Evolutionary conservation across 2,113 vertebrate genomes (phyloP), one percentile per base, ranked within the genome.

Genomic region (Struthidea cinerea): DNA sequence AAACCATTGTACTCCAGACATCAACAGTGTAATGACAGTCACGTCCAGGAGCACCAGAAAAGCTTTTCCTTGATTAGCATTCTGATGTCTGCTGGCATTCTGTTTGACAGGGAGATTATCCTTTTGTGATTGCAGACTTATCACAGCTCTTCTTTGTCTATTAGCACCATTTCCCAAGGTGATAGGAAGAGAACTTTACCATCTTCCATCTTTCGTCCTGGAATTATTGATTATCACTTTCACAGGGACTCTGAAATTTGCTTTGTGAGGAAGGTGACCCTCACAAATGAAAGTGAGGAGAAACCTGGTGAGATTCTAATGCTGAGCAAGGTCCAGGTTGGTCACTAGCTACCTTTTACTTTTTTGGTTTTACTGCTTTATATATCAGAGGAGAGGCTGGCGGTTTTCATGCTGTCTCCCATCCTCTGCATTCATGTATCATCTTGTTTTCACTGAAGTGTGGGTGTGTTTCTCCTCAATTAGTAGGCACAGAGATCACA

Each of bases 51-150:
- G 41, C 41, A 47, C 37, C 32, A 73, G 84, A 24, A 83, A 88
- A 84, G 69, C 60, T 82, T 80, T 87, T 63, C 47, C 73, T 82
- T 88, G 37, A 79, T 94, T 89, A 90, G 78, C 50, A 93, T 94
- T 92, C 83, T 90, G 83, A 70, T 61, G 63, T 52, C 63, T 93
- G n/a, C 63, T 94, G 89, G 80, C 49, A 1, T 84, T 93, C 63
- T 89, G 20, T 83, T 96, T 94, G 94, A 88, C 64, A 67, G 52
- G 47, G 30, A 47, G 69, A 85, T 93, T 94, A 95, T 79, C 37
- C 47, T 90, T 91, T 89, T 69, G 61, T 59, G 53, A 86, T 33
- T 60, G 49, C 71, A 82, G 60, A 76, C 53, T 91, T 75, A 63
- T 9, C 49, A 61, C 35, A 89, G 74, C 37, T 94, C 53, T 69